Percentiles rank a stretch among this genome's conserved stretches.
phyloP scores from a whole-genome alignment of 2,888 invertebrate genomes.

The Drosophila acutilabella region DNA sequence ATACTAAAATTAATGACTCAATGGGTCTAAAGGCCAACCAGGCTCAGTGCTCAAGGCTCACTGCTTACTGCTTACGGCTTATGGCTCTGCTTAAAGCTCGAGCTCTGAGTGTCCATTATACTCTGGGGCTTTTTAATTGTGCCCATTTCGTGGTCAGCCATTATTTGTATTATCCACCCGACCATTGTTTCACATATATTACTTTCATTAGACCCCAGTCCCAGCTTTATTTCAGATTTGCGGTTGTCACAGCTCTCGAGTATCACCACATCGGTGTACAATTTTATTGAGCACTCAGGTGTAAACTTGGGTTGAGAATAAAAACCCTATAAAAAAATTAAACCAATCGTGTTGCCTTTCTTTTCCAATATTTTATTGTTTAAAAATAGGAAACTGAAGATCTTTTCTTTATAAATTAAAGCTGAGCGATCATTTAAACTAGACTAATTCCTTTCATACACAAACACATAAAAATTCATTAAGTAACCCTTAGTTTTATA shows the following conservation, averaged over 20 bases:
- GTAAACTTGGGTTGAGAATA: no score
- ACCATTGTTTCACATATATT: conserved; percentile 21
- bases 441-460: no score
- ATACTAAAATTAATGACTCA: conserved; percentile 72
- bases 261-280: background rate
- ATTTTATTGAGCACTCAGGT: background rate
- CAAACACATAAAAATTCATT: no score
- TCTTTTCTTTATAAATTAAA: no score
- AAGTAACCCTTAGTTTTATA: background rate
- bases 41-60: conserved; percentile 17
- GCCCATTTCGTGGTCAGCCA: conserved; percentile 59
- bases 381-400: no score
- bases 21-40: conserved; percentile 47
- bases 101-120: conserved; percentile 26
- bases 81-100: conserved; percentile 15
- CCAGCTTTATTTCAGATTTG: conserved; percentile 35
- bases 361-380: no score
- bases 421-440: no score
- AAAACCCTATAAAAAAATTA: no score
- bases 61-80: conserved; percentile 12
- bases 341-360: no score
- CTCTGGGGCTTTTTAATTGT: conserved; percentile 69
- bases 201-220: conserved; percentile 17
- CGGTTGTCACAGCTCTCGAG: conserved; percentile 2
- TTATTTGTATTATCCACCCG: conserved; percentile 59